Evolutionary conservation across 92 coral and sea anemone species (phyloP), one percentile per base, ranked within the genome.

Genomic region (Paragorgia papillata): DNA sequence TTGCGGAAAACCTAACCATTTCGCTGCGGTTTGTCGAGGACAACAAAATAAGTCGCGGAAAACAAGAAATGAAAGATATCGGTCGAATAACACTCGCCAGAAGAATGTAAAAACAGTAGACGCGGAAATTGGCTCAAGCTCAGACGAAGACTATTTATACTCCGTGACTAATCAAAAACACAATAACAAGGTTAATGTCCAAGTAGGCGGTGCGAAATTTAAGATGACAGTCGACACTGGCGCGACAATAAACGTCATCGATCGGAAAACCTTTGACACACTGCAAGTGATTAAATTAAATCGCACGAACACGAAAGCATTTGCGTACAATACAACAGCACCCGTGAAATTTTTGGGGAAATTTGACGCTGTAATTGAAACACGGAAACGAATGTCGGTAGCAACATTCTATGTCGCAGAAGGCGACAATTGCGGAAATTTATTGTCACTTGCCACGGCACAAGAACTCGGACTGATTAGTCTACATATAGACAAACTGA

Each of bases 241-340:
- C 54, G 74, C 56, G 25, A 32, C 56, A 3, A 7, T 66, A 17
- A 66, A 66, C 33, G 57, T 66, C 19, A 66, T 66, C 27, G 74
- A 66, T 21, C 54, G 28, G 49, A 32, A 43, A 49, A 82, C 57
- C 3, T 74, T 27, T 41, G 21, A 26, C 0, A 58, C 27, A 2
- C 27, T 49, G 57, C 37, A 69, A 28, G 56, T 40, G 5, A 57
- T 58, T 34, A 75, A 69, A 56, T 31, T 39, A 51, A 68, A 79
- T 59, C 74, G 66, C 67, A 82, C 81, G 81, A 80, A 63, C 40
- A 41, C 50, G 19, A 68, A 82, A 83, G 68, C 46, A 73, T 58
- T 85, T 66, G 67, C 57, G 76, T 73, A 60, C 61, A 48, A 27
- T 56, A 30, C 74, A 26, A 43, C 21, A 44, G 40, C 30, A 46